A percentile compares a stretch with the other conserved stretches of the same genome.
Conservation (phyloP, 2,797 vertebrate species). For the Lagodon rhomboides region DNA sequence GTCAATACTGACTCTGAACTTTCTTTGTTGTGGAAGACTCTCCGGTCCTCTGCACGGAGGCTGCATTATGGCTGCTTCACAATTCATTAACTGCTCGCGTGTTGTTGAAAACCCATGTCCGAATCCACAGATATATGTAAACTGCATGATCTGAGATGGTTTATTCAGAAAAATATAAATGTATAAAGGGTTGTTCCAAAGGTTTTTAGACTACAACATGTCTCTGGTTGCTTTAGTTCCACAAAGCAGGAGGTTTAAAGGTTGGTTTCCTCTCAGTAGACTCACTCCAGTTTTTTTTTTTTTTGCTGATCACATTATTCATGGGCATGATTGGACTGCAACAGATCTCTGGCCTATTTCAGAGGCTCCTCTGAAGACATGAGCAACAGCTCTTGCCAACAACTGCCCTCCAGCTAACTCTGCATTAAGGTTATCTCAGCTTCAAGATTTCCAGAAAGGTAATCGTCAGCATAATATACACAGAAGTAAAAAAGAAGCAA, state of each 20-base stretch:
- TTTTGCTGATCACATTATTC: conserved; percentile 64
- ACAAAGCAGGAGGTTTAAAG: conserved; percentile 43
- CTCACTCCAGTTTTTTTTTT: conserved; percentile 13
- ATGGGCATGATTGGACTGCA: conserved; percentile 56
- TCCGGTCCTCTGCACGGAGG: conserved; percentile 58
- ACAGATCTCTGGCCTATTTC: conserved; percentile 65
- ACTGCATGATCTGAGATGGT: not conserved
- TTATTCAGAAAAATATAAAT: not conserved
- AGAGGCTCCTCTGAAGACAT: conserved; percentile 59
- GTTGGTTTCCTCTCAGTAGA: conserved; percentile 27
- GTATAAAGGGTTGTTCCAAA: not conserved
- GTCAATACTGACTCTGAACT: conserved; percentile 86
- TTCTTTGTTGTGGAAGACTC: conserved; percentile 83
- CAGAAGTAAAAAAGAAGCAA: conserved; percentile 41
- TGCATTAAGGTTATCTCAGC: conserved; percentile 70
- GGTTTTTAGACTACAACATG: conserved; percentile 24
- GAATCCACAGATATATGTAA: conserved; percentile 17
- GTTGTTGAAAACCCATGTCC: conserved; percentile 33
- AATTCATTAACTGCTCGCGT: conserved; percentile 13
- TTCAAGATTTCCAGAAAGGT: conserved; percentile 68
- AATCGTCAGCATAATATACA: conserved; percentile 79
- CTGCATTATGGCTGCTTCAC: conserved; percentile 37
- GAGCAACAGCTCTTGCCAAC: conserved; percentile 66
- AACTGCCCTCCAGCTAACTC: conserved; percentile 77
- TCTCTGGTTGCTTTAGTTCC: conserved; percentile 18